Evolutionary conservation across 2,797 vertebrate species (phyloP).

Genomic region (Rhynchonycteris naso): DNA sequence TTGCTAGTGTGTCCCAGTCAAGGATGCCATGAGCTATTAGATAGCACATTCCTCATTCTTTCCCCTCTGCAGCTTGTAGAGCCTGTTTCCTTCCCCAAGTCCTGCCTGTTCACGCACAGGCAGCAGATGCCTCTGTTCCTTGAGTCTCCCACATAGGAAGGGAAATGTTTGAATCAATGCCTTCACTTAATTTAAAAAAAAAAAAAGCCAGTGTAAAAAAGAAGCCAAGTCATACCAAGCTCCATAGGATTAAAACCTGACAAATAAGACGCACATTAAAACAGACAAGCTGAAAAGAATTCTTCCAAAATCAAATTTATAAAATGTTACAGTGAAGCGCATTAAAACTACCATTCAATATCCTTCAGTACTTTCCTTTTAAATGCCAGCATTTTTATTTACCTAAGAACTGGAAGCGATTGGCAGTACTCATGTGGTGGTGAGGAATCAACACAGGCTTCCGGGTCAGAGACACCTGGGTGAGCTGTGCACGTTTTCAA

Average conservation of each 20-base stretch:
- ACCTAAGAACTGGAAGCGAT: not conserved
- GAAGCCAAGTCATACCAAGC: not conserved
- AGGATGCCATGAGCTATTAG: not conserved
- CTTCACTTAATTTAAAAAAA: not conserved
- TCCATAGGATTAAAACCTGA: conserved; percentile 42
- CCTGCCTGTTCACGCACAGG: not conserved
- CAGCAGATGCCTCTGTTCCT: not conserved
- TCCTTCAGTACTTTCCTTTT: conserved; percentile 9
- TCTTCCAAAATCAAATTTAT: not conserved
- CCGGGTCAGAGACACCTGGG: not conserved
- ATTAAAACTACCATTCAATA: conserved; percentile 39
- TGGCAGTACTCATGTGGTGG: not conserved
- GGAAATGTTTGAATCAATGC: not conserved
- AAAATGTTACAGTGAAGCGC: not conserved
- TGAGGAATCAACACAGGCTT: not conserved
- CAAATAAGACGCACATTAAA: not conserved
- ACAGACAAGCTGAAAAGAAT: conserved; percentile 23
- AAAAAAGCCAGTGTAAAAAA: not conserved
- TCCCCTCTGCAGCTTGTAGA: not conserved
- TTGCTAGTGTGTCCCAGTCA: not conserved
- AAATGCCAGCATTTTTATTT: conserved; percentile 34
- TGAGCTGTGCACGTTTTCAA: not conserved
- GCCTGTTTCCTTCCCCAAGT: not conserved
- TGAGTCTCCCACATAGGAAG: conserved; percentile 15
- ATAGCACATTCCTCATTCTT: not conserved